phyloP scores from a whole-genome alignment of 1,140 invertebrate species.

The Antheraea mylitta region DNA sequence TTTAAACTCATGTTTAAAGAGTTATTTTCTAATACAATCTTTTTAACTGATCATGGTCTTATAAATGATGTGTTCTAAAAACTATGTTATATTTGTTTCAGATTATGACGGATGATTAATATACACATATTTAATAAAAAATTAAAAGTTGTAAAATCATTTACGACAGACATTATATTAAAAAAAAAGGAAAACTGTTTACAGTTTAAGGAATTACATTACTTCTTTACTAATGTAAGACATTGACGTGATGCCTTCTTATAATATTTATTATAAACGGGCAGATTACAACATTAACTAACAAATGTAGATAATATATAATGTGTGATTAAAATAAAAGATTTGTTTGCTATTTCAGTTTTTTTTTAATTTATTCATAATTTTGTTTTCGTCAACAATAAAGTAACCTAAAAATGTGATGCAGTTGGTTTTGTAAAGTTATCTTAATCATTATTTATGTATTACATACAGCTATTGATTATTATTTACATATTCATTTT shows the following conservation, averaged over 20 bases:
- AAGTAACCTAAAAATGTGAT: constrained; percentile 13
- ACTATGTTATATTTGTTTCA: constrained; percentile 9
- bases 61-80: too few relatives aligned
- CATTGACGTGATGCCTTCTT: neutral
- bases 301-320: neutral
- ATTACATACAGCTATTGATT: neutral
- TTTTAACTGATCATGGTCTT: too few relatives aligned
- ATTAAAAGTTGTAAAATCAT: neutral
- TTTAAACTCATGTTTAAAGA: too few relatives aligned
- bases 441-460: neutral
- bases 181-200: neutral
- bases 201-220: neutral
- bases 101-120: constrained; percentile 18
- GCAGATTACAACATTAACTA: neutral
- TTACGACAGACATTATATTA: neutral
- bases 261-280: neutral
- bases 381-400: constrained; percentile 47
- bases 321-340: constrained; percentile 38
- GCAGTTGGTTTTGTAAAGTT: neutral
- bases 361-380: constrained; percentile 48
- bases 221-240: too few relatives aligned
- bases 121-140: too few relatives aligned
- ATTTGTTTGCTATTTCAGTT: constrained; percentile 41
- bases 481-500: neutral
- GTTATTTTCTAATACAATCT: too few relatives aligned